These are phyloP conservation scores for Coryphaenoides rupestris DNA, from an alignment of 2,113 vertebrate genomes.

Conservation along the genomic window DNA sequence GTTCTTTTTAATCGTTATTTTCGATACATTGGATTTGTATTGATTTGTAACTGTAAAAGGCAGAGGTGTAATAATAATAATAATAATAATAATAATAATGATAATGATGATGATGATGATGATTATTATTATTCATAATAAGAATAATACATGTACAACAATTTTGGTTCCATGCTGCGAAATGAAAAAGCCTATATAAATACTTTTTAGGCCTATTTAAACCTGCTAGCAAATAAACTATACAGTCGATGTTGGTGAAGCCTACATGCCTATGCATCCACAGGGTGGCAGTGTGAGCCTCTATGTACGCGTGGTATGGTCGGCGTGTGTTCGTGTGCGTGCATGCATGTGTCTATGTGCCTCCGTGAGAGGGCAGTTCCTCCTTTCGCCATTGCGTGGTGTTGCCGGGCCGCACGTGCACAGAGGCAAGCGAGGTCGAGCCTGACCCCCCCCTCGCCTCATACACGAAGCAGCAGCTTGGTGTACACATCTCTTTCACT, in stretches of 20 bases:
- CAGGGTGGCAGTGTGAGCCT: conserved; percentile 74
- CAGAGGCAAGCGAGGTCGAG: conserved; percentile 51
- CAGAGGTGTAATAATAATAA: no score
- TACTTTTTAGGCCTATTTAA: no score
- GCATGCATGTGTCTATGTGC: conserved; percentile 42
- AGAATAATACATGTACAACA: no score
- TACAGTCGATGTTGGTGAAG: conserved; percentile 42
- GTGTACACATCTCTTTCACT: conserved; percentile 50
- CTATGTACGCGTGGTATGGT: conserved; percentile 10
- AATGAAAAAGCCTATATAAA: no score
- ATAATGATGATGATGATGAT: no score
- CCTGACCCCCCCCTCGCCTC: conserved; percentile 14
- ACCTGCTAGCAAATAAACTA: no score
- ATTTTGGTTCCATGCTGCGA: no score
- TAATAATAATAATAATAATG: no score
- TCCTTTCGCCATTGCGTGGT: conserved; percentile 75
- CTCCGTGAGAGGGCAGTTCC: conserved; percentile 79
- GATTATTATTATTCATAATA: no score
- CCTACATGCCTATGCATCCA: conserved; percentile 70
- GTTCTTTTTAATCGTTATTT: no score
- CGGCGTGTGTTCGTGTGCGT: conserved; percentile 41
- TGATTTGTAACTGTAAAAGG: no score
- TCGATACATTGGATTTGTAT: no score
- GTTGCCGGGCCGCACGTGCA: conserved; percentile 62
- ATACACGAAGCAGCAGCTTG: conserved; percentile 42